Evolutionary conservation across 92 coral and sea anemone genomes (phyloP).

Genomic region (Porites cylindrica): DNA sequence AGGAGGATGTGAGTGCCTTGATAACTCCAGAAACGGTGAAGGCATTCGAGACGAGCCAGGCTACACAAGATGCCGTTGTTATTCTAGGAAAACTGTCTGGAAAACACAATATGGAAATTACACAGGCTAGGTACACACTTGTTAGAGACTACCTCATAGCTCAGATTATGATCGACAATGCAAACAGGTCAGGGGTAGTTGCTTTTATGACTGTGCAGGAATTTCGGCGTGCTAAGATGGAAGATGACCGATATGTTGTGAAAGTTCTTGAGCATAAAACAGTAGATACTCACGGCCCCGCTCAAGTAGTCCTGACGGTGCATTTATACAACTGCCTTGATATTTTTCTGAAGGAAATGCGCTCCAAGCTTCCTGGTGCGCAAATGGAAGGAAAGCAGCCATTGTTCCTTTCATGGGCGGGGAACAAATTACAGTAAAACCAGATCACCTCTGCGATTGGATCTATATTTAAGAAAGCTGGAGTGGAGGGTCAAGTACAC

Average conservation of each 20-base stretch:
- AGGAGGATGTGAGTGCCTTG: conserved; percentile 40
- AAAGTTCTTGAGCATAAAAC: conserved; percentile 63
- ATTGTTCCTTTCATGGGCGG: conserved; percentile 67
- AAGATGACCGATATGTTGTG: conserved; percentile 51
- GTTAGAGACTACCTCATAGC: conserved; percentile 50
- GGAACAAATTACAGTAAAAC: conserved; percentile 43
- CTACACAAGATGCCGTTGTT: conserved; percentile 50
- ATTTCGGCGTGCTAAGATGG: conserved; percentile 51
- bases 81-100: conserved; percentile 52
- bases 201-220: conserved; percentile 73
- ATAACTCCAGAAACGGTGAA: conserved; percentile 49
- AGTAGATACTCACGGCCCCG: conserved; percentile 67
- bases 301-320: conserved; percentile 34
- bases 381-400: conserved; percentile 9
- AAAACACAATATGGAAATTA: conserved; percentile 1
- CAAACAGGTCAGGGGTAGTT: conserved; percentile 73
- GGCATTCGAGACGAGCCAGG: conserved; percentile 62
- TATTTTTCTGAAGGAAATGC: conserved; percentile 47
- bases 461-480: conserved; percentile 64
- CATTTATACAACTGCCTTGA: conserved; percentile 49
- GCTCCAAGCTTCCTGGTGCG: conserved; percentile 41
- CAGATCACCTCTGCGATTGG: conserved; percentile 49
- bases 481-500: conserved; percentile 44
- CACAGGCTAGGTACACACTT: conserved; percentile 27
- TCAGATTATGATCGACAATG: conserved; percentile 69